Evolutionary conservation across 2,888 invertebrate species (phyloP), one percentile per base, ranked within the genome.

Genomic region (Hedychridium roseum): DNA sequence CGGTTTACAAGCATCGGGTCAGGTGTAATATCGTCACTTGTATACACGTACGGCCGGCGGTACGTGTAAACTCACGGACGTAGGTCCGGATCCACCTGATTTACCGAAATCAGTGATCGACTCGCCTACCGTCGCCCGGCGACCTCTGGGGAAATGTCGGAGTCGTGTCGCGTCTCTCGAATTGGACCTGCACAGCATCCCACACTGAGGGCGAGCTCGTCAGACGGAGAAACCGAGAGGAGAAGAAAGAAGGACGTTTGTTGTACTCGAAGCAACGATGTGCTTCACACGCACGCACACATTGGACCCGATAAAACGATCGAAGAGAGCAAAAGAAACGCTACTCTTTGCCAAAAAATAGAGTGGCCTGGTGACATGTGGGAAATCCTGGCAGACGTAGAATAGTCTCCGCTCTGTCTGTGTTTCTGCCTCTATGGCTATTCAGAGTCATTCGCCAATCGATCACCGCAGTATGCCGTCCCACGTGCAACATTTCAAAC

Each of bases 331-430:
- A 54, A 28, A 50, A 30, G 35, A 14, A 34, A 38, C 43, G 34
- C 28, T 40, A 42, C 46, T 53, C 54, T 55, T 56, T 63, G 63
- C 60, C 53, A 53, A 59, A 61, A 59, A 64, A 60, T 61, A 64
- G 56, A 64, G 64, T 58, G 54, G 59, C 35, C 47, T 37, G 48
- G 44, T 50, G 61, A 62, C 44, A 53, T 55, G 62, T 57, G 62
- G 53, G 55, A 62, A 64, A 64, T 64, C 50, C 53, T 60, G 40
- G 50, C 55, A 50, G 28, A 32, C 18, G 27, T 27, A 12, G n/a
- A n/a, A n/a, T n/a, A n/a, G n/a, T n/a, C n/a, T n/a, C n/a, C n/a
- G n/a, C n/a, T n/a, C n/a, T n/a, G n/a, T n/a, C n/a, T n/a, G n/a
- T n/a, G n/a, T n/a, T n/a, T n/a, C n/a, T n/a, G n/a, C n/a, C n/a